Evolutionary conservation across 2,797 vertebrate species (phyloP), one percentile per base, ranked within the genome.

Genomic region (Chrosomus eos): DNA sequence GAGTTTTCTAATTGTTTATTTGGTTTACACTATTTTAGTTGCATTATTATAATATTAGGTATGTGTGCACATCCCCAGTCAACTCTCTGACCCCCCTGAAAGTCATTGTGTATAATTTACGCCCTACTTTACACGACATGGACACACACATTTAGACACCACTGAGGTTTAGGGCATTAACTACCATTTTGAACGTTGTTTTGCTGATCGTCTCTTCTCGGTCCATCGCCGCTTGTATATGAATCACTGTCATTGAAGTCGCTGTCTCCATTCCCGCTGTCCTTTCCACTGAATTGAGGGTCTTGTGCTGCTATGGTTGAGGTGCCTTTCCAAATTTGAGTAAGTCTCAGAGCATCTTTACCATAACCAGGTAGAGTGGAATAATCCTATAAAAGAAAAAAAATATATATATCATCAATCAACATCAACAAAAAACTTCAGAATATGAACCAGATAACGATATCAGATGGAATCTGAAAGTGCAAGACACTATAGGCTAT

Each of bases 171-270:
- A 7, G 19, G 13, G 94, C n/a, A n/a, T n/a, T n/a, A n/a, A n/a
- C 95, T 93, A 99, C 97, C 97, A 0, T 96, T 97, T 89, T 97
- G 97, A 91, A 95, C 95, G 23, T 87, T 92, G 86, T 90, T 90
- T 13, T 92, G 92, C 51, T 92, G 93, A 88, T 96, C 95, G 2
- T 98, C 97, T 88, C 97, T 99, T 93, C 97, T 98, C 85, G 96
- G 90, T 40, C 96, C 97, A 82, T 98, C 97, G 62, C 97, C 97
- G 0, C 98, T 99, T 90, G 98, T 95, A 86, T 99, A 98, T 0
- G 97, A 99, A 89, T 99, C 98, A 0, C 98, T 99, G 94, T 99
- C 97, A 0, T 98, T 99, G 93, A 98, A 99, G 93, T 99, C 98
- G 1, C 98, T 99, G 93, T 99, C 98, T 0, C 98, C 98, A 91